Conservation (phyloP, 2,888 invertebrate genomes). For the Aquatica leii region DNA sequence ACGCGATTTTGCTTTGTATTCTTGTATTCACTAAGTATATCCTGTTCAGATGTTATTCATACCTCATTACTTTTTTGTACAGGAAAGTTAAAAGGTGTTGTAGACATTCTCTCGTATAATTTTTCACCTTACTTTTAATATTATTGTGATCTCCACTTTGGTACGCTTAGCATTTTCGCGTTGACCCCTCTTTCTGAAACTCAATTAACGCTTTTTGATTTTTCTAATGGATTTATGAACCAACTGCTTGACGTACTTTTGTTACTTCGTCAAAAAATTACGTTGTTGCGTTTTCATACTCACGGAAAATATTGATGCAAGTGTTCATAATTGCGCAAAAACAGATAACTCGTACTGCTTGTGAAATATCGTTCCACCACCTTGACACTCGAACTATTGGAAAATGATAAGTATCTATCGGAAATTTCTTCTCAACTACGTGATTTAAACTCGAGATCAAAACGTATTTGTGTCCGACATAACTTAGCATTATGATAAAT, state of each 20-base stretch:
- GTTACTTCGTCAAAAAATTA: conserved; percentile 1
- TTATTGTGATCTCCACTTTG: neutral
- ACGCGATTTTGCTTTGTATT: conserved; percentile 7
- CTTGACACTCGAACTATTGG: too few relatives aligned
- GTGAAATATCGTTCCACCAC: too few relatives aligned
- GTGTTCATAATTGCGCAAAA: too few relatives aligned
- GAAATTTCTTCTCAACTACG: too few relatives aligned
- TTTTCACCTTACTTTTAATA: neutral
- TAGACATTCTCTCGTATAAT: neutral
- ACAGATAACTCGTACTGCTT: too few relatives aligned
- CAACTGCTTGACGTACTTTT: neutral
- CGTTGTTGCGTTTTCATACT: neutral
- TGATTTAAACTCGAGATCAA: too few relatives aligned
- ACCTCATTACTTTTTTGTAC: conserved; percentile 10
- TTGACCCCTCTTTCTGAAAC: neutral
- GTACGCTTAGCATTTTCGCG: neutral
- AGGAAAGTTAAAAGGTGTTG: conserved; percentile 7
- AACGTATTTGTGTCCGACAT: too few relatives aligned
- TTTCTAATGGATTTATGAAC: conserved; percentile 6
- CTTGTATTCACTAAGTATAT: conserved; percentile 1
- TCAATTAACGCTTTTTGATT: conserved; percentile 7
- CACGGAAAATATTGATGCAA: too few relatives aligned
- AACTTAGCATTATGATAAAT: too few relatives aligned
- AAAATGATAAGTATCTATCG: too few relatives aligned
- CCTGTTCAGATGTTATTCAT: conserved; percentile 7